Conservation (phyloP, 2,113 vertebrate species). For the Peromyscus polionotus region DNA sequence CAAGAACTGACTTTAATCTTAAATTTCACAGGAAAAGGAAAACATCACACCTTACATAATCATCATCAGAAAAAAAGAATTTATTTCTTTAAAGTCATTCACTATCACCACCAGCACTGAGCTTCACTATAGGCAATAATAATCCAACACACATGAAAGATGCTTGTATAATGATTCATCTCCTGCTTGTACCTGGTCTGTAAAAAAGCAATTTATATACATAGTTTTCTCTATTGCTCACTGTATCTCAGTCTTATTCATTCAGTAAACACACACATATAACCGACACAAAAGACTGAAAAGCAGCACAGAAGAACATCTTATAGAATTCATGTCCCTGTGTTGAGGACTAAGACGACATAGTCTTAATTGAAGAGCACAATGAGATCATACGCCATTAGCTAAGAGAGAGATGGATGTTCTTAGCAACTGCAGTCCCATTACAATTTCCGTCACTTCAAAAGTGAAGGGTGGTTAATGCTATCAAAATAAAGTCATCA, state of each 20-base stretch:
- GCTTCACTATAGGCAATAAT: background rate
- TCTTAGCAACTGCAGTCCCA: conserved; percentile 4
- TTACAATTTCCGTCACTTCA: conserved; percentile 46
- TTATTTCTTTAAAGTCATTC: background rate
- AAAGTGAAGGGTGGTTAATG: conserved; percentile 8
- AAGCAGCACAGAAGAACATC: background rate
- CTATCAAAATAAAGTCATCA: conserved; percentile 58
- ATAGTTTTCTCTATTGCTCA: background rate
- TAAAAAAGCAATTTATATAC: conserved; percentile 31
- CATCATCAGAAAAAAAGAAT: conserved; percentile 4
- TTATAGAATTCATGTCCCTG: background rate
- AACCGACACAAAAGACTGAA: background rate
- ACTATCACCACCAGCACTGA: background rate
- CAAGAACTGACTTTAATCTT: background rate
- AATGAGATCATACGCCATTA: background rate
- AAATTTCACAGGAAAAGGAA: conserved; percentile 21
- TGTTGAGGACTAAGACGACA: background rate
- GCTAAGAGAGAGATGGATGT: background rate
- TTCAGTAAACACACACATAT: background rate
- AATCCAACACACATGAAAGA: background rate
- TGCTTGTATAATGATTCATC: background rate
- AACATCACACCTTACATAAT: conserved; percentile 5
- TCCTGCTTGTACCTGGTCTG: background rate
- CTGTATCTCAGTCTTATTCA: background rate
- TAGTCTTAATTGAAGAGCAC: conserved; percentile 45